Evolutionary conservation across 2,888 invertebrate genomes (phyloP), one percentile per base, ranked within the genome.

Genomic region (Ophraella communa): DNA sequence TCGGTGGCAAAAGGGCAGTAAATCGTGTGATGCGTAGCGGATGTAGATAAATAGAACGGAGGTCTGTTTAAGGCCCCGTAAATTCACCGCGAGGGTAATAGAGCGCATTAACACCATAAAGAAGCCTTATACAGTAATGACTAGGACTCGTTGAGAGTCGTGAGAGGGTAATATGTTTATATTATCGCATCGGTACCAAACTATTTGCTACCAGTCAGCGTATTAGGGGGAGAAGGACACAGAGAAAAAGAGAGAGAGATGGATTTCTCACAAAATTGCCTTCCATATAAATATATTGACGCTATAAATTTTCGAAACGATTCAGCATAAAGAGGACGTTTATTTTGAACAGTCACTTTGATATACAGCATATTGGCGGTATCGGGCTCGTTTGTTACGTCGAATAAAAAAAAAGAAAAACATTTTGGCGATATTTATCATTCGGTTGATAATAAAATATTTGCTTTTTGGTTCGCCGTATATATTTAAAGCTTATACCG

Each of bases 91-190:
- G 69, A 70, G 76, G 76, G 80, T 80, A 80, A 81, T 80, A 80
- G 80, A 78, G 80, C 81, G 80, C 82, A 82, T 82, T 82, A 82
- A 80, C 82, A 80, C 81, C 81, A 81, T 83, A 82, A 83, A 83
- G 76, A 81, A 82, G 81, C 79, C 82, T 82, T 81, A n/a, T n/a
- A 80, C 77, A 74, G 80, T 82, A 82, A 82, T 82, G 80, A 81
- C 78, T 76, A 76, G 75, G 78, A 81, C 79, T 81, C 80, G 81
- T 80, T 81, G 80, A 81, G n/a, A 81, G 80, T 80, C 79, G 80
- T 78, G 80, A 81, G 81, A 81, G 80, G 81, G 82, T 82, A 82
- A 82, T 83, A 82, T 81, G 82, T 83, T 82, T 82, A 82, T 82
- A 83, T 83, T 83, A 83, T 81, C 81, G 78, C 82, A 83, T 81